Evolutionary conservation across 2,888 invertebrate species (phyloP), one percentile per base, ranked within the genome.

Genomic region (Nipponacmea schrenckii): DNA sequence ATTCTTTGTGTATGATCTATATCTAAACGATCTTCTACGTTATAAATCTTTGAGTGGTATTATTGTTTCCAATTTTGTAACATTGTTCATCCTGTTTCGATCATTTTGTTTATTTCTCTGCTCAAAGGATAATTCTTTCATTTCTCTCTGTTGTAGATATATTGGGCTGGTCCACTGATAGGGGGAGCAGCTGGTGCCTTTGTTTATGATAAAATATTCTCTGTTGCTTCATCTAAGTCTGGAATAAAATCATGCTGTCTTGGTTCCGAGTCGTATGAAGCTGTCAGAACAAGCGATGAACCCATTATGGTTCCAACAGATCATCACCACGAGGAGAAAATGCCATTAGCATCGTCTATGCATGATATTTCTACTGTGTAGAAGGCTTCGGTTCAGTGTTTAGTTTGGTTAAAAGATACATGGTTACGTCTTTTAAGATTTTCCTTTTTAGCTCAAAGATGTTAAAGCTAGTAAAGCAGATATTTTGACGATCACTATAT

Each of bases 111-210:
- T 10, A 5, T 10, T 39, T 39, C 10, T 39, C 5, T 10, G 39
- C 1, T 39, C 7, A 31, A 31, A 31, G 7, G 2, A 31, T 20
- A 1, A 56, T 10, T 56, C 15, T 56, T 12, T 15, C 3, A 17
- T 56, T 8, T 20, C 17, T 56, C 20, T 56, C 12, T 56, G 20
- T 71, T 74, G 7, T 69, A 83, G 83, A 74, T 81, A 14, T 83
- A 81, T 70, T 83, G 83, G 83, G 69, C 78, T 14, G 83, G 82
- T 2, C 80, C 80, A 2, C n/a, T 81, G 68, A 48, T 76, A 4
- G 83, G 83, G 0, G 80, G 75, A 10, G 77, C 74, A 0, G 14
- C 70, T 0, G 83, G 81, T 10, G 72, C 80, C 24, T 67, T 82
- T 1, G 26, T 79, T 10, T 83, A 83, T 63, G 77, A 79, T 64